Percentiles rank a stretch among this genome's conserved stretches.
phyloP scores from a whole-genome alignment of 2,888 invertebrate genomes.

The Hedya salicella region DNA sequence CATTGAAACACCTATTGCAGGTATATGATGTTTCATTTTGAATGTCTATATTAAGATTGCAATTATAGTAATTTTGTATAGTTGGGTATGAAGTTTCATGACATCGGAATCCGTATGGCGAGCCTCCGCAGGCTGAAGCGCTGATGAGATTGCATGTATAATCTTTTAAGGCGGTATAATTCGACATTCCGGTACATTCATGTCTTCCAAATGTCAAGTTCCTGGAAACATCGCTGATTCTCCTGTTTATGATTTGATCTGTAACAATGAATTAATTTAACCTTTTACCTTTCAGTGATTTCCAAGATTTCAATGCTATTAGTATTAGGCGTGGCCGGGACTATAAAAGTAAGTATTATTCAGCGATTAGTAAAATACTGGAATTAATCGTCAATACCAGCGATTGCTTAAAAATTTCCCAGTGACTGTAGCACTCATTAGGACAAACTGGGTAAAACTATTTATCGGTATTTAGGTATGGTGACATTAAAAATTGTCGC shows the following conservation, averaged over 20 bases:
- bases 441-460: too few relatives aligned
- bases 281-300: too few relatives aligned
- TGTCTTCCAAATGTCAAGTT: conserved; percentile 1
- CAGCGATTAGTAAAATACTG: too few relatives aligned
- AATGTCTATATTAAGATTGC: conserved; percentile 71
- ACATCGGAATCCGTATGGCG: conserved; percentile 18
- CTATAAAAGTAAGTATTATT: too few relatives aligned
- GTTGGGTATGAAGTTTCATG: conserved; percentile 6
- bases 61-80: conserved; percentile 47
- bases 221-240: background rate
- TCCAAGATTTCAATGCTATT: too few relatives aligned
- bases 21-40: conserved; percentile 80
- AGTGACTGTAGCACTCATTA: too few relatives aligned
- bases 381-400: too few relatives aligned
- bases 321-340: too few relatives aligned
- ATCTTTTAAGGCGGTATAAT: conserved; percentile 17
- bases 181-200: conserved; percentile 26
- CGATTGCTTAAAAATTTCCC: too few relatives aligned
- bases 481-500: too few relatives aligned
- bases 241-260: conserved; percentile 10
- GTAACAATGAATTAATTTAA: conserved; percentile 10
- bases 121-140: conserved; percentile 16
- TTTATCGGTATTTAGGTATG: too few relatives aligned
- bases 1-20: conserved; percentile 67
- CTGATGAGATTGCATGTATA: conserved; percentile 21